phyloP scores from a whole-genome alignment of 2,888 invertebrate species.

The Drosophila kuntzei region DNA sequence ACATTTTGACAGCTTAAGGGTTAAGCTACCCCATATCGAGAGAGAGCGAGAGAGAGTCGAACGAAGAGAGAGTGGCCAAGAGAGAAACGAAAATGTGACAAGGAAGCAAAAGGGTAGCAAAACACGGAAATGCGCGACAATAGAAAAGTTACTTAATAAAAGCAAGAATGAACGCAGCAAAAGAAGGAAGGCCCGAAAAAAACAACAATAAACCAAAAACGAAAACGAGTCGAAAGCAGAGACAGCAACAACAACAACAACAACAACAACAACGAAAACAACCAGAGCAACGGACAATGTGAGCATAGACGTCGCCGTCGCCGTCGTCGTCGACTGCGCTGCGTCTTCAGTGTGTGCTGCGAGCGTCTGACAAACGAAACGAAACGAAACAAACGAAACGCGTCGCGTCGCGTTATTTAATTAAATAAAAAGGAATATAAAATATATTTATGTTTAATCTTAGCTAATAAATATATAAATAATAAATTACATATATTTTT shows the following conservation, averaged over 20 bases:
- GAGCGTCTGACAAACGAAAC: constrained; percentile 63
- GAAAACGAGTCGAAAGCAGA: constrained; percentile 47
- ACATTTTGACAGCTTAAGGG: background rate
- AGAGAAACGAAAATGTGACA: constrained; percentile 21
- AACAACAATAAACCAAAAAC: constrained; percentile 34
- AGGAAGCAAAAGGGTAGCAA: constrained; percentile 76
- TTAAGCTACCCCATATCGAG: constrained; percentile 22
- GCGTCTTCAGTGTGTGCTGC: constrained; percentile 47
- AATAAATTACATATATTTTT: constrained; percentile 58
- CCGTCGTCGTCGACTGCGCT: constrained; percentile 5
- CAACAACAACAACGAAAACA: constrained; percentile 12
- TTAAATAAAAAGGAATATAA: constrained; percentile 31
- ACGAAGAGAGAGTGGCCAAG: constrained; percentile 17
- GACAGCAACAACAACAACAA: constrained; percentile 28
- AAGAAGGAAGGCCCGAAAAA: constrained; percentile 12
- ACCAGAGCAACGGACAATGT: constrained; percentile 24
- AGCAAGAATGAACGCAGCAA: constrained; percentile 26
- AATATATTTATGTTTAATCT: constrained; percentile 7
- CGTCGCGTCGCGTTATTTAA: constrained; percentile 60
- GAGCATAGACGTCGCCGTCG: constrained; percentile 17
- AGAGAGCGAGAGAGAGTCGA: constrained; percentile 11
- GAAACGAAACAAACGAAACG: constrained; percentile 62
- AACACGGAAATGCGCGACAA: constrained; percentile 76
- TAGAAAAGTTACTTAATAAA: constrained; percentile 67
- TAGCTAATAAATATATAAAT: constrained; percentile 42